These are phyloP conservation scores for Colostygia pectinataria DNA, from an alignment of 2,888 invertebrate genomes.

Conservation along the genomic window DNA sequence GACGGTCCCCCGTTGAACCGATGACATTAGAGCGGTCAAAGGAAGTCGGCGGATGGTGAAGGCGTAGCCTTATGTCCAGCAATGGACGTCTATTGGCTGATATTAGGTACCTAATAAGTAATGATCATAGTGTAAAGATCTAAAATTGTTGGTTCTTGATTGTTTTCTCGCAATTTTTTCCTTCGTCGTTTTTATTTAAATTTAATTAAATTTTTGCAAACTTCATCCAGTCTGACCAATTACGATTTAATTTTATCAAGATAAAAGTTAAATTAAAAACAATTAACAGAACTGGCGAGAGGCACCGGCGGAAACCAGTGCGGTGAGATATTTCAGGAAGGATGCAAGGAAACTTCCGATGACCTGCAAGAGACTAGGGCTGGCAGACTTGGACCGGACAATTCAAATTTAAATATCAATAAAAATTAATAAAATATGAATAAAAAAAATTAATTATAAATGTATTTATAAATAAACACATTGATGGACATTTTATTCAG, in stretches of 20 bases:
- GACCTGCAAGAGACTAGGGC: slow-evolving; percentile 7
- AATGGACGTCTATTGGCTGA: too few species aligned
- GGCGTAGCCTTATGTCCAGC: too few species aligned
- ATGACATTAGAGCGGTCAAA: too few species aligned
- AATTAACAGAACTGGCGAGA: background rate
- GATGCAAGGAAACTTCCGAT: slow-evolving; percentile 10
- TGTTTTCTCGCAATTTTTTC: too few species aligned
- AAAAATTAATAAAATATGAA: background rate
- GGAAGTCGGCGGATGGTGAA: too few species aligned
- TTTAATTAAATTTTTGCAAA: background rate
- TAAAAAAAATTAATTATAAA: background rate
- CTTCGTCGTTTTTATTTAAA: too few species aligned
- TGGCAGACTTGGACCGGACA: slow-evolving; percentile 1
- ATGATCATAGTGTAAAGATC: too few species aligned
- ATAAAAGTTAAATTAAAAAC: slow-evolving; percentile 4
- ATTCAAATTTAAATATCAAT: background rate
- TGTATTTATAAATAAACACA: background rate
- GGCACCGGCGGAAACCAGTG: slow-evolving; percentile 12
- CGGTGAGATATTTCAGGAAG: slow-evolving; percentile 22
- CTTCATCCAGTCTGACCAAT: background rate
- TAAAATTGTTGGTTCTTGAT: too few species aligned
- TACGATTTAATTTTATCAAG: background rate
- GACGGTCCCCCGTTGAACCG: too few species aligned
- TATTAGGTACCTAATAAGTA: too few species aligned
- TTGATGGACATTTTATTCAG: too few species aligned